Conservation (phyloP, 2,888 invertebrate species). For the Macropis europaea region DNA sequence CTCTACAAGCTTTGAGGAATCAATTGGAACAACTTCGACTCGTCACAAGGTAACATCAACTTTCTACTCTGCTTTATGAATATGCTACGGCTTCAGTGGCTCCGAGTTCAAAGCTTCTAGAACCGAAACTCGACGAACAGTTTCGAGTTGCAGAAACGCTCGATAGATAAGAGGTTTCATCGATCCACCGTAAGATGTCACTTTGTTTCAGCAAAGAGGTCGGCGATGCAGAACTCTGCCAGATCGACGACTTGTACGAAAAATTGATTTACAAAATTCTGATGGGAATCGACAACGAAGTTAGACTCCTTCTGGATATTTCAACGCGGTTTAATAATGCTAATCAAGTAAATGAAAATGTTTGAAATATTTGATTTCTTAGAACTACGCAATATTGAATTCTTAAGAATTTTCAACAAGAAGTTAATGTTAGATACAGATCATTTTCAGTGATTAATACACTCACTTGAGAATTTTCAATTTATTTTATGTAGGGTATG, state of each 20-base stretch:
- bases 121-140: constrained; percentile 2
- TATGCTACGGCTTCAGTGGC: not conserved
- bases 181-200: constrained; percentile 38
- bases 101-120: not conserved
- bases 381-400: too few relatives aligned
- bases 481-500: too few relatives aligned
- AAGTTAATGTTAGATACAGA: too few relatives aligned
- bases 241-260: constrained; percentile 57
- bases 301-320: constrained; percentile 52
- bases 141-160: not conserved
- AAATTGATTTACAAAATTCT: constrained; percentile 70
- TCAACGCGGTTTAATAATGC: constrained; percentile 57
- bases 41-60: constrained; percentile 53
- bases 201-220: constrained; percentile 61
- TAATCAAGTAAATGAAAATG: constrained; percentile 61
- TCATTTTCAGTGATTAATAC: too few relatives aligned
- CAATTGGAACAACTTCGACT: constrained; percentile 69
- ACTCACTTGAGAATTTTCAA: not conserved
- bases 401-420: too few relatives aligned
- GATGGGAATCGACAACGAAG: constrained; percentile 68
- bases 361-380: too few relatives aligned
- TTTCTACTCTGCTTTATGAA: constrained; percentile 7
- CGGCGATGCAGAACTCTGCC: constrained; percentile 64
- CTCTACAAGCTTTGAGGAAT: constrained; percentile 63
- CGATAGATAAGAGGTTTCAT: not conserved